Evolutionary conservation across 1,140 invertebrate species (phyloP), one percentile per base, ranked within the genome.

Genomic region (Aphis craccivora): DNA sequence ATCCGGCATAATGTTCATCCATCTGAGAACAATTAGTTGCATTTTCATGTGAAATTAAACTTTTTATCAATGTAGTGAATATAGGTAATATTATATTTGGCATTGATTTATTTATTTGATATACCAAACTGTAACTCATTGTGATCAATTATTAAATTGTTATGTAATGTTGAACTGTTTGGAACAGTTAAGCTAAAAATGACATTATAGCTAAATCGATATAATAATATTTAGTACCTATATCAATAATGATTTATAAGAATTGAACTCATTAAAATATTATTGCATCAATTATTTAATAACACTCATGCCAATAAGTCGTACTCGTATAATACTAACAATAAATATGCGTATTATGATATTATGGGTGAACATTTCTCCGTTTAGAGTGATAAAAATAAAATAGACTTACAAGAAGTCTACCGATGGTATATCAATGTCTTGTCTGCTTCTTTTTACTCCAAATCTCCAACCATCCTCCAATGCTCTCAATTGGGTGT

Each of bases 1-100:
- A 95, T 99, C 98, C 0, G 97, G 97, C 25, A 97, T 96, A 84
- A 98, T 96, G 94, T 97, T 97, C 94, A 98, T 95, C 96, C 97
- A 97, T 43, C 95, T 95, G 93, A 40, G 93, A 94, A 93, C 37
- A 93, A 60, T 90, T 8, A 53, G 35, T 53, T 25, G 30, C 23
- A 89, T 89, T 89, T 88, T 51, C 7, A 35, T 30, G 43, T 87
- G 30, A 2, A 45, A 48, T 84, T 43, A 76, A 3, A 84, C 8
- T 43, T 51, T 22, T 1, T 88, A 35, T 43, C 40, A 20, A 48
- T 45, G 0, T 45, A 14, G 48, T 48, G 2, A 45, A n/a, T 11
- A 84, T 9, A n/a, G n/a, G n/a, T n/a, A 43, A 37, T 83, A 76
- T 76, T 76, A n/a, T 0, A 76, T 76, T 76, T n/a, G 30, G 18